Evolutionary conservation across 2,888 invertebrate species (phyloP), one percentile per base, ranked within the genome.

Genomic region (Boloria euphrosyne): DNA sequence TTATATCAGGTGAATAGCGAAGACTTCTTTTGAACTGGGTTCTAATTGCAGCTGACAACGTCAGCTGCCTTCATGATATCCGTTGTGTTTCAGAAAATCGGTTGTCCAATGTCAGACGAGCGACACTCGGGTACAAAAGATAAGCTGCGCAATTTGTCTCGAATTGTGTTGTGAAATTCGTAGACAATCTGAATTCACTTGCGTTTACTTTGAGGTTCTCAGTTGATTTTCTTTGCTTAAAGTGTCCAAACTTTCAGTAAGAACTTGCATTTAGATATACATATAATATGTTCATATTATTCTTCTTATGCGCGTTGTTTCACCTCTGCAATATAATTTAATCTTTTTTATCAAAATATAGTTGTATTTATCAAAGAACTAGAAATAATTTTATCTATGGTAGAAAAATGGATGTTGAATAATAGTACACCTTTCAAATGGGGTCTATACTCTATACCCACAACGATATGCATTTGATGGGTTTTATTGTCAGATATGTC

Each of bases 61-160:
- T 62, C 53, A 49, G 65, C 57, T 65, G 65, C 70, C 68, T 69
- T 63, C 68, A 73, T 80, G 82, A 81, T 66, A 61, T 78, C 68
- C 66, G 63, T 50, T 79, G 80, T 82, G 80, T 79, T 80, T 75
- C 76, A 80, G 78, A 82, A 83, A 81, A 80, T 79, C 74, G 77
- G 70, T 72, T 75, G 72, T 69, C 71, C 70, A 68, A 71, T 74
- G 76, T 69, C 78, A 79, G 78, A 80, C 78, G 79, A 81, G 79
- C 76, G 76, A 77, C 75, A 81, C 80, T 78, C 78, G 77, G 77
- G 81, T 78, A 81, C 82, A 83, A 81, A 84, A 83, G 81, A 85
- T 80, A 80, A 78, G 77, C 76, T 78, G 74, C 71, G 77, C 81
- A 76, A 77, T 82, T 83, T 81, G 82, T 82, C 76, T 75, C 74